A percentile compares a stretch with the other conserved stretches of the same genome.
phyloP scores from a whole-genome alignment of 2,888 invertebrate genomes.

The Drosophila hamatofila region DNA sequence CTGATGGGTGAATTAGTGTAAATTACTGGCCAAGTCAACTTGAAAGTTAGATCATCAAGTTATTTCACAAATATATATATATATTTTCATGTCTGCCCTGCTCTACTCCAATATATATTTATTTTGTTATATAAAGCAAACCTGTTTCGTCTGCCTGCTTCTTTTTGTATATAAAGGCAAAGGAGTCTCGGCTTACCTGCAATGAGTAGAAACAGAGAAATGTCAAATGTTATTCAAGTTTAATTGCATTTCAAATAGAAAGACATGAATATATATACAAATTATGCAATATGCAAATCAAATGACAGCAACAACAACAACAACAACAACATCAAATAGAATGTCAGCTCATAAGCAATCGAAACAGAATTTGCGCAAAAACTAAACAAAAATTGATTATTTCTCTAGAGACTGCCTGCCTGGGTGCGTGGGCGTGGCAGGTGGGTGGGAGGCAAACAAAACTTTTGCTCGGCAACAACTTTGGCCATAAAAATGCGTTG shows the following conservation, averaged over 20 bases:
- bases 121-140: slow-evolving; percentile 22
- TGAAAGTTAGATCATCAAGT: slow-evolving; percentile 47
- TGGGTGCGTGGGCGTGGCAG: background rate
- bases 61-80: slow-evolving; percentile 4
- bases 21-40: slow-evolving; percentile 52
- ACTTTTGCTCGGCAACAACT: slow-evolving; percentile 35
- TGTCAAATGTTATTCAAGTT: slow-evolving; percentile 44
- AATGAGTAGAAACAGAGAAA: slow-evolving; percentile 42
- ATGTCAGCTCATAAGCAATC: slow-evolving; percentile 35
- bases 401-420: slow-evolving; percentile 58
- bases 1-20: slow-evolving; percentile 65
- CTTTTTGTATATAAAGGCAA: background rate
- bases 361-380: slow-evolving; percentile 57
- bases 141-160: slow-evolving; percentile 4
- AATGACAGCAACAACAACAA: slow-evolving; percentile 39
- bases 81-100: background rate
- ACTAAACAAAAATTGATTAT: slow-evolving; percentile 66
- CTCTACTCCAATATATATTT: too few species aligned
- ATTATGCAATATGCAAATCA: slow-evolving; percentile 51
- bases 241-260: slow-evolving; percentile 32
- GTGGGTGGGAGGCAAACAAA: slow-evolving; percentile 31
- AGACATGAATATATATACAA: slow-evolving; percentile 26
- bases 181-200: slow-evolving; percentile 63
- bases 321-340: slow-evolving; percentile 13
- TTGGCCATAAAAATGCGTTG: slow-evolving; percentile 52